Conservation (phyloP, 2,797 vertebrate species). For the Bothrops alternatus region DNA sequence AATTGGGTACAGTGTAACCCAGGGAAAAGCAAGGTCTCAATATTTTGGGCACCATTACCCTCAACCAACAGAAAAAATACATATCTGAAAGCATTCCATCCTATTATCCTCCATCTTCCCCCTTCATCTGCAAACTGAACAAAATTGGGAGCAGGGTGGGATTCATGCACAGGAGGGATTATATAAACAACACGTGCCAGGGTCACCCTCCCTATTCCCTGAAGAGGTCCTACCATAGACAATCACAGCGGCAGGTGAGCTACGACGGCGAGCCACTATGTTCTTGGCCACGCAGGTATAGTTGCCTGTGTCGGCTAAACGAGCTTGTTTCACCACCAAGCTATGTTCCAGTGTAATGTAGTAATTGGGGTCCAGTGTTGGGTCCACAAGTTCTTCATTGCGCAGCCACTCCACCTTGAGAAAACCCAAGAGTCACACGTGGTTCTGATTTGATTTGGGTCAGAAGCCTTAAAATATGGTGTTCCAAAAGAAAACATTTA, state of each 20-base stretch:
- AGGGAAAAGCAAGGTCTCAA: background rate
- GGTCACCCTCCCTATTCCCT: rapidly evolving
- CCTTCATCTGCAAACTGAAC: background rate
- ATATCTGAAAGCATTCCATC: background rate
- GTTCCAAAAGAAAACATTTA: background rate
- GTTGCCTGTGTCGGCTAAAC: conserved; percentile 95
- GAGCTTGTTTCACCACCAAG: conserved; percentile 92
- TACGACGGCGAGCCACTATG: conserved; percentile 94
- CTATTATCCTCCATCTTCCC: background rate
- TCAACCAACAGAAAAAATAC: background rate
- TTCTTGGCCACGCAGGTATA: conserved; percentile 99
- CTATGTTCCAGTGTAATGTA: conserved; percentile 92
- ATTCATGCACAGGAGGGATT: background rate
- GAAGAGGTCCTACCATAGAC: conserved; percentile 83
- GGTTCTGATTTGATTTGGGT: background rate
- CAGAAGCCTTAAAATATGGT: background rate
- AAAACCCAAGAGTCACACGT: background rate
- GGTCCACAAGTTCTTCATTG: conserved; percentile 92
- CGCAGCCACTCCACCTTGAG: conserved; percentile 94
- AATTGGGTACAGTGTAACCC: background rate
- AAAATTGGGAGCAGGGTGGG: background rate
- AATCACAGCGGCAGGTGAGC: conserved; percentile 85
- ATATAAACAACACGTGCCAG: background rate
- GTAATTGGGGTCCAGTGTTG: conserved; percentile 87
- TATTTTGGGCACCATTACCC: background rate